phyloP scores from a whole-genome alignment of 2,113 vertebrate species.

The Epinephelus moara region DNA sequence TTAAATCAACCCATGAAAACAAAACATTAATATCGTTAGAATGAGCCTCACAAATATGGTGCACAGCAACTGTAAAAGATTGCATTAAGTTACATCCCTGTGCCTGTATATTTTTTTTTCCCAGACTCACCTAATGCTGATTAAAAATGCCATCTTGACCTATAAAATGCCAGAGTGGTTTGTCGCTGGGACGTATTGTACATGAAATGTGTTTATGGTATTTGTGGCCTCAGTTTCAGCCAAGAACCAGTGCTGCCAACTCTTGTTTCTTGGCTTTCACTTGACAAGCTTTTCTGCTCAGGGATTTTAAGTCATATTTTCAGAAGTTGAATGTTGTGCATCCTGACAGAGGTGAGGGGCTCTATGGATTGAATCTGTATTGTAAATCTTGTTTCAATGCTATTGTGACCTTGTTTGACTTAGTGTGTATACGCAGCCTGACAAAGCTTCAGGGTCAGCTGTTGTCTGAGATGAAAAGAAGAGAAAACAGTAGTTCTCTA shows the following conservation, averaged over 20 bases:
- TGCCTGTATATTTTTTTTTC: background rate
- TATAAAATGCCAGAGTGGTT: slow-evolving; percentile 18
- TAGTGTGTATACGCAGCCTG: slow-evolving; percentile 3
- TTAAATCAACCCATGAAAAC: background rate
- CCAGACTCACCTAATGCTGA: slow-evolving; percentile 19
- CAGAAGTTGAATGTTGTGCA: background rate
- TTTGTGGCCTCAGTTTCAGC: slow-evolving; percentile 41
- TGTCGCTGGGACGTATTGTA: slow-evolving; percentile 24
- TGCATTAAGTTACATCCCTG: background rate
- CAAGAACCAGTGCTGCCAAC: slow-evolving; percentile 49
- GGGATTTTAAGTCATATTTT: slow-evolving; percentile 46
- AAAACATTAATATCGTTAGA: background rate
- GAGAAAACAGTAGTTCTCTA: background rate
- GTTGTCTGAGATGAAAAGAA: slow-evolving; percentile 5
- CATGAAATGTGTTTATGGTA: slow-evolving; percentile 35
- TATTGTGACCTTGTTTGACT: slow-evolving; percentile 33
- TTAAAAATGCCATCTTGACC: slow-evolving; percentile 31
- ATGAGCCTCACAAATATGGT: background rate
- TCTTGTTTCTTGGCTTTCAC: slow-evolving; percentile 49
- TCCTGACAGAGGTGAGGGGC: slow-evolving; percentile 18
- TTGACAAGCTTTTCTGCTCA: slow-evolving; percentile 38
- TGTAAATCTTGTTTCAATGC: slow-evolving; percentile 26
- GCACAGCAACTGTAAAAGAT: background rate
- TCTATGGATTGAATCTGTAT: slow-evolving; percentile 12
- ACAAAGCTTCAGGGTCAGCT: slow-evolving; percentile 25